Conservation (phyloP, 2,888 invertebrate species). For the Hetaerina titia region DNA sequence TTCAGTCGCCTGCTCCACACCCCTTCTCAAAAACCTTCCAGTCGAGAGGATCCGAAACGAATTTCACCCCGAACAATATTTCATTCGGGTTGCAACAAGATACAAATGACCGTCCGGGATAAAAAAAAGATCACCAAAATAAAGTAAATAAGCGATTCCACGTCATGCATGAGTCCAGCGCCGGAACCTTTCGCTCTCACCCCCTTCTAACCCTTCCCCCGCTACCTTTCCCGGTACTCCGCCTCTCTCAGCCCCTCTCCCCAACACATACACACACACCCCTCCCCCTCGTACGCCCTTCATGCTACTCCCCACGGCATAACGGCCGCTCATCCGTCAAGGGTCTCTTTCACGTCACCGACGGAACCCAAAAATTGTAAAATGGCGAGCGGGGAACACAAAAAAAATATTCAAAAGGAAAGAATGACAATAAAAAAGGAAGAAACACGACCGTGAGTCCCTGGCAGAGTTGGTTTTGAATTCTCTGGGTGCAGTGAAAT, state of each 20-base stretch:
- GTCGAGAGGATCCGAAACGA: constrained; percentile 45
- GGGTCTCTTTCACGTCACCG: constrained; percentile 54
- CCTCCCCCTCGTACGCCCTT: background rate
- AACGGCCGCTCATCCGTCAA: constrained; percentile 46
- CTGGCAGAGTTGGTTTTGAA: no score
- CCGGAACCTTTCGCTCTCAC: background rate
- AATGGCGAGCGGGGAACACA: background rate
- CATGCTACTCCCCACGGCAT: background rate
- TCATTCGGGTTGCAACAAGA: constrained; percentile 64
- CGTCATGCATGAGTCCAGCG: constrained; percentile 41
- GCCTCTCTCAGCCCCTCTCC: background rate
- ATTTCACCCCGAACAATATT: constrained; percentile 58
- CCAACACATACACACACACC: background rate
- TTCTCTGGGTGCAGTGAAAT: background rate
- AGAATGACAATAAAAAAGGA: no score
- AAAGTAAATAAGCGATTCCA: constrained; percentile 46
- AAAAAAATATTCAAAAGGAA: background rate
- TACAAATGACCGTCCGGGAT: constrained; percentile 51
- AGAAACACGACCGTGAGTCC: no score
- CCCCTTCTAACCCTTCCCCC: background rate
- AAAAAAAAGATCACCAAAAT: constrained; percentile 29
- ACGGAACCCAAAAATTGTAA: background rate
- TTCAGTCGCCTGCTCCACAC: background rate
- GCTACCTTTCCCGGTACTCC: background rate
- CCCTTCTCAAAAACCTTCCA: constrained; percentile 16